phyloP scores from a whole-genome alignment of 2,888 invertebrate genomes.

The Ernsta delagoae region DNA sequence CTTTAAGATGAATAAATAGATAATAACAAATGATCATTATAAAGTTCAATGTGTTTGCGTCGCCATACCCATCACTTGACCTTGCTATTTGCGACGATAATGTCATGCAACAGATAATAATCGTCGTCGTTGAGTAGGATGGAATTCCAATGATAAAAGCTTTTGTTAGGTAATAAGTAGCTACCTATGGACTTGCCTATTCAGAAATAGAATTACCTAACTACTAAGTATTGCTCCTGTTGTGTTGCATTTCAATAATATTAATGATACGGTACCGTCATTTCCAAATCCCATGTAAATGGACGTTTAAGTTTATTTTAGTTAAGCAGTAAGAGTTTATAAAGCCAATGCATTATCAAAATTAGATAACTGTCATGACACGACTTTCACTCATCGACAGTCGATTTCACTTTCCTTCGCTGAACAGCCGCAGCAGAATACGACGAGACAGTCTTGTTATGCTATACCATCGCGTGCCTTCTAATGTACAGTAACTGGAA shows the following conservation, averaged over 20 bases:
- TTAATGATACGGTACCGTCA: too few relatives aligned
- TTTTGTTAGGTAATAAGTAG: too few relatives aligned
- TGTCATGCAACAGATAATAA: slow-evolving; percentile 51
- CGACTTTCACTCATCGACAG: slow-evolving; percentile 74
- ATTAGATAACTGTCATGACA: slow-evolving; percentile 74
- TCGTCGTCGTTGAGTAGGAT: slow-evolving; percentile 48
- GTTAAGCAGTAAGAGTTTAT: not conserved
- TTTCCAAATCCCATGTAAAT: too few relatives aligned
- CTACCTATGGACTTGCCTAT: too few relatives aligned
- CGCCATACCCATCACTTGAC: slow-evolving; percentile 45
- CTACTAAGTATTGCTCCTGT: too few relatives aligned
- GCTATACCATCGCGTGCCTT: not conserved
- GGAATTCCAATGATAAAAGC: slow-evolving; percentile 59
- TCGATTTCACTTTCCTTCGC: slow-evolving; percentile 73
- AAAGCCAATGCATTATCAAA: slow-evolving; percentile 54
- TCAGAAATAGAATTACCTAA: too few relatives aligned
- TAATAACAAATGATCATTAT: slow-evolving; percentile 3
- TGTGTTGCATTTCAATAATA: too few relatives aligned
- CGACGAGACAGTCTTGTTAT: slow-evolving; percentile 56
- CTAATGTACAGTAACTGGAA: not conserved
- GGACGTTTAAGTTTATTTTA: not conserved
- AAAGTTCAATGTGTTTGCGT: not conserved
- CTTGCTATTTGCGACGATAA: slow-evolving; percentile 60
- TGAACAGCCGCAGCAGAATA: slow-evolving; percentile 62
- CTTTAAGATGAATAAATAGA: not conserved